Conservation (phyloP, 2,797 vertebrate genomes). For the Otus scops region DNA sequence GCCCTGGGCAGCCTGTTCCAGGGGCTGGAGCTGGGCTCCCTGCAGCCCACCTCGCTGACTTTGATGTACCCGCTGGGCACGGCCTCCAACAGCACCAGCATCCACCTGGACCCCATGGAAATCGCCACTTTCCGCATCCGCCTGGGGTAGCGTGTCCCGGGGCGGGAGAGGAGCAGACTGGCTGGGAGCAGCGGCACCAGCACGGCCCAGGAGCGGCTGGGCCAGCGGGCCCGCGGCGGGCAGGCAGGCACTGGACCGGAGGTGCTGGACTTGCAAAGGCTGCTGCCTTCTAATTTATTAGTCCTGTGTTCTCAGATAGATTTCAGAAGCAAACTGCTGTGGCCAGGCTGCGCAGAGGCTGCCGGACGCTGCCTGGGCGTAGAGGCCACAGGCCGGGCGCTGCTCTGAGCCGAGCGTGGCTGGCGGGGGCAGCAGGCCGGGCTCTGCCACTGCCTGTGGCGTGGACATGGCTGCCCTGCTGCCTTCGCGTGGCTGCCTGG, state of each 20-base stretch:
- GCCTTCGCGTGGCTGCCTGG: rapidly evolving
- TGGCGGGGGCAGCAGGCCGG: background rate
- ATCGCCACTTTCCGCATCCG: constrained; percentile 90
- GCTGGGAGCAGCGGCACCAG: background rate
- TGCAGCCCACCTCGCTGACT: constrained; percentile 91
- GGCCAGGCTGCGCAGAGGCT: background rate
- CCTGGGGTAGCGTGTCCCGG: constrained; percentile 77
- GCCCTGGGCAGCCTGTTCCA: constrained; percentile 85
- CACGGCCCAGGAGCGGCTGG: background rate
- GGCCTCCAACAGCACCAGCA: constrained; percentile 78
- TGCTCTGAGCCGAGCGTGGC: rapidly evolving
- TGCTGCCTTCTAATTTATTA: constrained; percentile 40
- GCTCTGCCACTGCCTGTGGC: background rate
- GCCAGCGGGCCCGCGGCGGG: background rate
- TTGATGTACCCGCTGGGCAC: constrained; percentile 85
- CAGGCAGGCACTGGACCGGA: background rate
- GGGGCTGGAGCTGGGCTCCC: constrained; percentile 85
- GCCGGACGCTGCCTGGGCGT: rapidly evolving
- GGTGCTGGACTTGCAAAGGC: background rate
- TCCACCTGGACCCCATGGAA: constrained; percentile 93
- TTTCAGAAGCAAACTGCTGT: background rate
- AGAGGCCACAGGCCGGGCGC: rapidly evolving
- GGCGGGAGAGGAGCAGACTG: background rate
- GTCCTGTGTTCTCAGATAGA: background rate
- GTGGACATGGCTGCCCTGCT: background rate